These are phyloP conservation scores for Gadus chalcogrammus DNA, from an alignment of 2,113 vertebrate genomes.

Conservation along the genomic window DNA sequence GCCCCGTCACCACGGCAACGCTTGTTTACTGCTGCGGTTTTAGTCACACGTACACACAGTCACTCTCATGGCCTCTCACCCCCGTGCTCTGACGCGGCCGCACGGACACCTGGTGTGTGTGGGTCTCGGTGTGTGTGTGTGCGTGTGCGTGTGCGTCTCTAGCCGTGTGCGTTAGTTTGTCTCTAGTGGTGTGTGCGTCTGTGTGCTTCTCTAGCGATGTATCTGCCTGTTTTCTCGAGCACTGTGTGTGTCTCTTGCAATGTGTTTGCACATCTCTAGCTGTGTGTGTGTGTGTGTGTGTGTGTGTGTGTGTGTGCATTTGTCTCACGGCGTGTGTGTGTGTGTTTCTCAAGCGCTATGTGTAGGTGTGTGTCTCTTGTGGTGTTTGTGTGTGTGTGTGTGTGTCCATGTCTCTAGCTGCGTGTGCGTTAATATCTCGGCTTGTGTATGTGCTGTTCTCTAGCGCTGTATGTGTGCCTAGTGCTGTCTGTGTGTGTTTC, in stretches of 20 bases:
- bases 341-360: not conserved
- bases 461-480: not conserved
- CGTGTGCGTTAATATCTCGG: not conserved
- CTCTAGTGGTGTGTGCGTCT: not conserved
- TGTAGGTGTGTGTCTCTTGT: too few relatives aligned
- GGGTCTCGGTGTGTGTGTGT: not conserved
- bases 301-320: too few relatives aligned
- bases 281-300: not conserved
- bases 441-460: not conserved
- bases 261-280: not conserved
- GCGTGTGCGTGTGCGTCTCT: not conserved
- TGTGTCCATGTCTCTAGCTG: not conserved
- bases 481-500: too few relatives aligned
- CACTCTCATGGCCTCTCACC: too few relatives aligned
- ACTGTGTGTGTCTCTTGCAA: not conserved
- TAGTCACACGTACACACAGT: too few relatives aligned
- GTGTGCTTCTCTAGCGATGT: constrained; percentile 1
- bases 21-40: not conserved
- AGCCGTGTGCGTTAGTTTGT: not conserved
- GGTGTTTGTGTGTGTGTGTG: too few relatives aligned
- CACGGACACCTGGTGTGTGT: too few relatives aligned
- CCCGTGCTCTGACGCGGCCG: too few relatives aligned
- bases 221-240: not conserved
- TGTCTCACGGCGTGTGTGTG: not conserved
- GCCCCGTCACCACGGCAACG: not conserved